Evolutionary conservation across 2,888 invertebrate species (phyloP), one percentile per base, ranked within the genome.

Genomic region (Teleogryllus oceanicus): DNA sequence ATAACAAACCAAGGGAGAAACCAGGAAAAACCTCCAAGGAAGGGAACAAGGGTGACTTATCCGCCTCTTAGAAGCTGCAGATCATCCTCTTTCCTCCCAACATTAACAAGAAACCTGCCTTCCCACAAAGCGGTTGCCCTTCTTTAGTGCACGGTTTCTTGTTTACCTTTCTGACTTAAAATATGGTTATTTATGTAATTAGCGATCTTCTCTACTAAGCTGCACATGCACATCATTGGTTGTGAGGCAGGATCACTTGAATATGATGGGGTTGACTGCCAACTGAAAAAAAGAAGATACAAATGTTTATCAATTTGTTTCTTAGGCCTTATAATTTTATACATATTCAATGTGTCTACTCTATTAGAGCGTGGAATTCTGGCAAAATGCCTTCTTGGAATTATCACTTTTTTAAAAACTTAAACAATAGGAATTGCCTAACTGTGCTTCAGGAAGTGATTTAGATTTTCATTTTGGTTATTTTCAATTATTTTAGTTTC

Each of bases 191-290:
- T 51, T 75, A 76, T 80, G 49, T 78, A 78, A 51, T 80, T 50
- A 78, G 75, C 74, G 62, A 80, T 80, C 77, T 81, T 78, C 50
- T 80, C 78, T 80, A 79, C 79, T 80, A 80, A 78, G 11, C 21
- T 49, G 24, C 78, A 78, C 78, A 50, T 62, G 75, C 62, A 76
- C 80, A 82, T 82, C 82, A 82, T 81, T 82, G 82, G 80, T 82
- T 81, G 80, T 88, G 89, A 83, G 86, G 88, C 84, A 89, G 83
- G 82, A 89, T 86, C 24, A 88, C 87, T 83, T 88, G 88, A 84
- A 88, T 88, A 79, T 82, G 83, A 78, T 81, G 82, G 76, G 80
- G 83, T 78, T 83, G 83, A 76, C 81, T 82, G 81, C 80, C 82
- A 80, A 79, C 82, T 81, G 81, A 78, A 62, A 79, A 79, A 81